Percentiles rank a stretch among this genome's conserved stretches.
Evolutionary conservation across 2,797 vertebrate genomes (phyloP).

Genomic region (Molossus alvarezi): DNA sequence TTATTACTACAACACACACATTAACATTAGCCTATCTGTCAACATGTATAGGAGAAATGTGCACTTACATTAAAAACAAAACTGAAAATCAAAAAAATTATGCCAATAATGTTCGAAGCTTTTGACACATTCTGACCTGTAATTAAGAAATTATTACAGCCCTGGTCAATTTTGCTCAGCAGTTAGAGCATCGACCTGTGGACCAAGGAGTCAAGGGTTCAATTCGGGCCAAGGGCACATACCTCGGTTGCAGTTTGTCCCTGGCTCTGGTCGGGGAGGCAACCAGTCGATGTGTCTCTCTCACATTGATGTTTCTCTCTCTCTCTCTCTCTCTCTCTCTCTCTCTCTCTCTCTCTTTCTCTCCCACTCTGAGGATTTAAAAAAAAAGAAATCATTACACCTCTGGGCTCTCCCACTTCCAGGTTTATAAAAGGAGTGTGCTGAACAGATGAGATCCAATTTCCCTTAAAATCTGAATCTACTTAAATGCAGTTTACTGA

Average conservation of each 20-base stretch:
- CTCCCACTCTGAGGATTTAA: too few species aligned
- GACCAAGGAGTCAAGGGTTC: too few species aligned
- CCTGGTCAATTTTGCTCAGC: neutral
- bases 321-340: too few species aligned
- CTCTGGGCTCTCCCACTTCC: neutral
- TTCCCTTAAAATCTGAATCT: constrained; percentile 4
- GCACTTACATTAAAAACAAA: constrained; percentile 54
- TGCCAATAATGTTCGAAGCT: neutral
- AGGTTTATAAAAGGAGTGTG: neutral
- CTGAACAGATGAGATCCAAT: neutral
- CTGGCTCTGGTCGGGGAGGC: too few species aligned
- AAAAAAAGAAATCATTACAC: neutral
- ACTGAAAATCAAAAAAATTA: neutral
- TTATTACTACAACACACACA: neutral
- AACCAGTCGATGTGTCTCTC: too few species aligned
- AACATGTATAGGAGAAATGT: neutral
- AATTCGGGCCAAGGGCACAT: too few species aligned
- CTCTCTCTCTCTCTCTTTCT: too few species aligned
- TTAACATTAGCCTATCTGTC: neutral
- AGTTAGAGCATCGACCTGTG: too few species aligned
- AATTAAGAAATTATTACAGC: neutral
- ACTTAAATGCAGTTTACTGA: neutral
- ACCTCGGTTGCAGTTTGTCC: too few species aligned
- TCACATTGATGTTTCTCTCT: too few species aligned
- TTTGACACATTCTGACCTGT: neutral